Percentiles rank a stretch among this genome's conserved stretches.
Evolutionary conservation across 2,797 vertebrate species (phyloP).

Genomic region (Chelon labrosus): DNA sequence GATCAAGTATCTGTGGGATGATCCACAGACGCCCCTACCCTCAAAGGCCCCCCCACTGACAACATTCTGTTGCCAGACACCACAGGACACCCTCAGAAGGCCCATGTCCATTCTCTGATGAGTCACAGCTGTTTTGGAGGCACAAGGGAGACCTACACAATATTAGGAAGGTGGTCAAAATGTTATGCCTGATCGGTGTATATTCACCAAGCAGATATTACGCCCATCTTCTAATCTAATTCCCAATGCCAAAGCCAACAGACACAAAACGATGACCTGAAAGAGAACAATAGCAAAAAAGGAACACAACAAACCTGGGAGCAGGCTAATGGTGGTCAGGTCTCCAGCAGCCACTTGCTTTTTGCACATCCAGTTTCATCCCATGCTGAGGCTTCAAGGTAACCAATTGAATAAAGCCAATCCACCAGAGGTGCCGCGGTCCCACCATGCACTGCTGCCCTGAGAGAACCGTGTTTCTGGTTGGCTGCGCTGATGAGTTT

Average conservation of each 20-base stretch:
- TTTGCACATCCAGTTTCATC: background rate
- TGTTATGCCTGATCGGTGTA: too few species aligned
- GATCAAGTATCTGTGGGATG: too few species aligned
- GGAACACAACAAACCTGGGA: too few species aligned
- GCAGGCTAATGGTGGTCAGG: background rate
- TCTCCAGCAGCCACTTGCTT: slow-evolving; percentile 10
- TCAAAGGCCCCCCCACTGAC: too few species aligned
- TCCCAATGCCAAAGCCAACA: background rate
- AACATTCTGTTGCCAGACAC: too few species aligned
- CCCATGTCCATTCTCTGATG: too few species aligned
- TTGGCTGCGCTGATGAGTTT: slow-evolving; percentile 63
- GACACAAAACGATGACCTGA: background rate
- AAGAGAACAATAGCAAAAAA: background rate
- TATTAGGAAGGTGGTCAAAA: too few species aligned
- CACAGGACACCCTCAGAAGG: too few species aligned
- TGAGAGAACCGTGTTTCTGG: slow-evolving; percentile 38
- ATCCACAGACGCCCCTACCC: too few species aligned
- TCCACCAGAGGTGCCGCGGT: slow-evolving; percentile 35
- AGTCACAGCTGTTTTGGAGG: too few species aligned
- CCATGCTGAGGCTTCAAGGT: slow-evolving; percentile 19
- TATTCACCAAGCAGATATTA: background rate
- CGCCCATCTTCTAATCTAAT: background rate
- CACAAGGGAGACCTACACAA: too few species aligned
- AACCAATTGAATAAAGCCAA: slow-evolving; percentile 43
- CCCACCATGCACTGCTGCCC: slow-evolving; percentile 41